Conservation (phyloP, 2,888 invertebrate genomes). For the Tanypteryx hageni region DNA sequence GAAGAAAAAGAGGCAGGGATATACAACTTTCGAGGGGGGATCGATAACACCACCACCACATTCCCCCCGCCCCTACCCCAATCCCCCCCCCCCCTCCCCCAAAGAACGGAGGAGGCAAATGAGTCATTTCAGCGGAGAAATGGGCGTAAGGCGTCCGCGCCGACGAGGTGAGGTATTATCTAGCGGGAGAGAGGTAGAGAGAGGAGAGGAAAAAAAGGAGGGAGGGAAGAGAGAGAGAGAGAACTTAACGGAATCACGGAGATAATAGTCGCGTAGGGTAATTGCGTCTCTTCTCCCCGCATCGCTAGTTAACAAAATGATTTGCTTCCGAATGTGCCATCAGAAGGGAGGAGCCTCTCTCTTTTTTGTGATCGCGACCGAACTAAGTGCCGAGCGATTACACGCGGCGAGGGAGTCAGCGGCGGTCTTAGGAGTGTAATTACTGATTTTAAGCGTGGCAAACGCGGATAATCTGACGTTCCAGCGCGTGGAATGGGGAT, state of each 20-base stretch:
- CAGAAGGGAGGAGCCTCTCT: background rate
- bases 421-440: background rate
- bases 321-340: background rate
- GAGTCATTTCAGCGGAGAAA: background rate
- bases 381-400: background rate
- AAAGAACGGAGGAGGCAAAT: background rate
- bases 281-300: background rate
- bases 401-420: background rate
- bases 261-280: background rate
- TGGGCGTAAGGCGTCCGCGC: background rate
- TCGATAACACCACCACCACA: background rate
- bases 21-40: background rate
- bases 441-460: too few species aligned
- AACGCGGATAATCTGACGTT: too few species aligned
- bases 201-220: too few species aligned
- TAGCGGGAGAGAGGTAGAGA: background rate
- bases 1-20: background rate
- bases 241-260: background rate
- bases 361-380: background rate
- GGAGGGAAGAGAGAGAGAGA: too few species aligned
- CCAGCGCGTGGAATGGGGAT: too few species aligned
- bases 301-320: background rate
- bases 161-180: constrained; percentile 12
- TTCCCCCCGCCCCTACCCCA: background rate
- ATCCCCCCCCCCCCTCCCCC: background rate